Evolutionary conservation across 92 coral and sea anemone species (phyloP).

Genomic region (Palythoa heliodiscus): DNA sequence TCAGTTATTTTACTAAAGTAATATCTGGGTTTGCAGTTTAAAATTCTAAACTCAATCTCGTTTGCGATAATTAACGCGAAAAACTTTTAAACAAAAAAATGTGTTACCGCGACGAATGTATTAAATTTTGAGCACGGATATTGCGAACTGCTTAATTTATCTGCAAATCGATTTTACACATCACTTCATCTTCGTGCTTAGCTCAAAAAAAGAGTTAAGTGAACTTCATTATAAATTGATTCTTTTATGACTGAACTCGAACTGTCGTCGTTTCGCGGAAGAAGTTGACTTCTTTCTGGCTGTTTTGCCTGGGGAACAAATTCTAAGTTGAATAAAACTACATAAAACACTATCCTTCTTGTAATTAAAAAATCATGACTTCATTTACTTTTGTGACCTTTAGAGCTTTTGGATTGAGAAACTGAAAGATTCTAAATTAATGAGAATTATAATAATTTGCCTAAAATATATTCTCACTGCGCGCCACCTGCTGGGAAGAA

Average conservation of each 20-base stretch:
- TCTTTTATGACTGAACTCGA: constrained; percentile 22
- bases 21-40: background rate
- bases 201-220: background rate
- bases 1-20: background rate
- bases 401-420: constrained; percentile 8
- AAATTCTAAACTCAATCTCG: background rate
- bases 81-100: background rate
- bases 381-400: constrained; percentile 23
- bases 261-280: background rate
- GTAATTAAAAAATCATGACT: constrained; percentile 22
- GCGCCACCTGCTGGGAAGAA: constrained; percentile 27
- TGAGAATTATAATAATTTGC: constrained; percentile 15
- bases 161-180: background rate
- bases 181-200: background rate
- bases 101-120: background rate
- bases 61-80: constrained; percentile 8
- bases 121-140: background rate
- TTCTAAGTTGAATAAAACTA: constrained; percentile 9
- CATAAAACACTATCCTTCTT: background rate
- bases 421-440: constrained; percentile 21
- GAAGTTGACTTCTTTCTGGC: background rate
- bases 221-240: constrained; percentile 26
- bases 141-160: background rate
- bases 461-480: background rate
- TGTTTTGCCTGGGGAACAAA: background rate